A percentile compares a stretch with the other conserved stretches of the same genome.
Evolutionary conservation across 2,888 invertebrate species (phyloP).

Genomic region (Xylota sylvarum): DNA sequence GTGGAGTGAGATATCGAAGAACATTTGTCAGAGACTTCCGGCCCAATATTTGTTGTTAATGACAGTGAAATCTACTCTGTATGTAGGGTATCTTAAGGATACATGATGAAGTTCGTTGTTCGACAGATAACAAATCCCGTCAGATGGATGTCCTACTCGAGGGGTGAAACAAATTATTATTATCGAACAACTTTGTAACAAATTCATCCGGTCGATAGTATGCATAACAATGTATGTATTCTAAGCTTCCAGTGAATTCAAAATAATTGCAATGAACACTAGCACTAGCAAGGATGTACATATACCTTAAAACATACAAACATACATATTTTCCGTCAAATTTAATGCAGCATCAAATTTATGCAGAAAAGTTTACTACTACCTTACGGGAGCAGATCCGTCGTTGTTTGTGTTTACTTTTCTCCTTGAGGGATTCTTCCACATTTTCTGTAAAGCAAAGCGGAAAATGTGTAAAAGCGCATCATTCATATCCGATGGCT

Average conservation of each 20-base stretch:
- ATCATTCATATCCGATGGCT: slow-evolving; percentile 33
- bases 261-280: not conserved
- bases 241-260: not conserved
- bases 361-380: slow-evolving; percentile 6
- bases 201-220: not conserved
- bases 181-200: not conserved
- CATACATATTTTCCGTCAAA: not conserved
- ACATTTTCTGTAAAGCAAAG: slow-evolving; percentile 7
- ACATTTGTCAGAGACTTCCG: slow-evolving; percentile 8
- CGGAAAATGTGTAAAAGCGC: slow-evolving; percentile 30
- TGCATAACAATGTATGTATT: not conserved
- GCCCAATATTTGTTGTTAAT: slow-evolving; percentile 13
- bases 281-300: not conserved
- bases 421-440: not conserved
- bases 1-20: slow-evolving; percentile 5
- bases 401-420: slow-evolving; percentile 2
- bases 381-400: not conserved
- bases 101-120: not conserved
- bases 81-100: not conserved
- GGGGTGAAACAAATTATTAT: not conserved
- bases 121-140: not conserved
- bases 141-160: not conserved
- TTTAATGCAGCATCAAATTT: slow-evolving; percentile 1
- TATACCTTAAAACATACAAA: not conserved
- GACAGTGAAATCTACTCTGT: slow-evolving; percentile 30